These are phyloP conservation scores for Heliothis peltigera DNA, from an alignment of 2,888 invertebrate species.

Conservation along the genomic window DNA sequence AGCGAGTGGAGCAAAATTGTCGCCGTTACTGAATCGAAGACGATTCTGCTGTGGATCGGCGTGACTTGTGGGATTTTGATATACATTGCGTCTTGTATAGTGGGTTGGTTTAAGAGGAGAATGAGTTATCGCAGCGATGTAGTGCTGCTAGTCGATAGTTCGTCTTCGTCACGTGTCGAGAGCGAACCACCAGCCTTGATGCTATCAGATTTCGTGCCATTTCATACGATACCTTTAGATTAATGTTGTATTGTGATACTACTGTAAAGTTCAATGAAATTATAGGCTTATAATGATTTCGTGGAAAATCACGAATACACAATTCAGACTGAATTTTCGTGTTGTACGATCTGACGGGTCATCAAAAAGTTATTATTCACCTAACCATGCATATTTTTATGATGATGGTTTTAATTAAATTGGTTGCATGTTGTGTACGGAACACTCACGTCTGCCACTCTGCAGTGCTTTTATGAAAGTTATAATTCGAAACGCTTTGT, in stretches of 20 bases:
- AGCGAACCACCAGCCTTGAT: slow-evolving; percentile 75
- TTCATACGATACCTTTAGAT: slow-evolving; percentile 66
- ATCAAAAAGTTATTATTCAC: slow-evolving; percentile 35
- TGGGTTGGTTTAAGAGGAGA: slow-evolving; percentile 67
- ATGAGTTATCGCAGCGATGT: slow-evolving; percentile 64
- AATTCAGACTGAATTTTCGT: slow-evolving; percentile 37
- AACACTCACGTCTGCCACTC: slow-evolving; percentile 21
- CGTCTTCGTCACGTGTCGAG: slow-evolving; percentile 66
- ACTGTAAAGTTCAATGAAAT: slow-evolving; percentile 14
- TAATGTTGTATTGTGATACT: slow-evolving; percentile 53
- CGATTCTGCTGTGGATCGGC: slow-evolving; percentile 71
- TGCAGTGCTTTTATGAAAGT: slow-evolving; percentile 18
- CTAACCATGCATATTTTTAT: slow-evolving; percentile 29
- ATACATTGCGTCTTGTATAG: slow-evolving; percentile 65
- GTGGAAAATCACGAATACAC: slow-evolving; percentile 30
- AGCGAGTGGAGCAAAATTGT: slow-evolving; percentile 58
- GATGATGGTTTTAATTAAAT: slow-evolving; percentile 40
- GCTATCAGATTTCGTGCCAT: slow-evolving; percentile 73
- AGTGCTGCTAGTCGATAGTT: slow-evolving; percentile 73
- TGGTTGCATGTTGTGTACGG: slow-evolving; percentile 18
- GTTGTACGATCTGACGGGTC: slow-evolving; percentile 24
- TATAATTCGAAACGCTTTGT: slow-evolving; percentile 24
- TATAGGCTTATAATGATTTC: slow-evolving; percentile 14
- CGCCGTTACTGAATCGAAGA: slow-evolving; percentile 42
- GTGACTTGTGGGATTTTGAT: slow-evolving; percentile 72